Evolutionary conservation across 2,888 invertebrate species (phyloP).

Genomic region (Plagiodera versicolora): DNA sequence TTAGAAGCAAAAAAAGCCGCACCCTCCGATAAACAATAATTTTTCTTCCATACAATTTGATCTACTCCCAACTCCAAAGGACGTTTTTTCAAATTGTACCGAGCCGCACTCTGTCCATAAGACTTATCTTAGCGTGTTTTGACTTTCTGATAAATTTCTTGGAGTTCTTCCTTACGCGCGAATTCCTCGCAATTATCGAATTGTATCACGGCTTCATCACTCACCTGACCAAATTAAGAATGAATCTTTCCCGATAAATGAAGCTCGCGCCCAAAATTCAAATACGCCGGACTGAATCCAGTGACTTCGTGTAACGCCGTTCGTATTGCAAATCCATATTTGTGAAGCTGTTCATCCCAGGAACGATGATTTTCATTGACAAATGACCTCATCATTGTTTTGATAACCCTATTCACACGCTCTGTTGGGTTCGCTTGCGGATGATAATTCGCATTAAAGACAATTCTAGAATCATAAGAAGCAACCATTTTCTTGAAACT

Average conservation of each 20-base stretch:
- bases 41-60: slow-evolving; percentile 20
- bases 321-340: slow-evolving; percentile 28
- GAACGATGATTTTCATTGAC: slow-evolving; percentile 8
- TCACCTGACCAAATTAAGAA: neutral
- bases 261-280: neutral
- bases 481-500: neutral
- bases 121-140: neutral
- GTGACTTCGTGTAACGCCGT: slow-evolving; percentile 33
- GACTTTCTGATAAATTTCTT: neutral
- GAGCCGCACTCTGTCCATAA: slow-evolving; percentile 13
- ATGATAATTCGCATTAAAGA: slow-evolving; percentile 36
- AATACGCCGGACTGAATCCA: slow-evolving; percentile 34
- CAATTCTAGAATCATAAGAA: slow-evolving; percentile 33
- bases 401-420: slow-evolving; percentile 39
- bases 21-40: slow-evolving; percentile 24
- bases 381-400: slow-evolving; percentile 32
- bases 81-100: slow-evolving; percentile 18
- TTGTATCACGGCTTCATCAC: neutral
- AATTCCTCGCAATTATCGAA: slow-evolving; percentile 3
- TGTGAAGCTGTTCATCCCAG: slow-evolving; percentile 37
- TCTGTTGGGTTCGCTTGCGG: slow-evolving; percentile 44
- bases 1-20: slow-evolving; percentile 23
- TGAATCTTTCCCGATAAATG: slow-evolving; percentile 14
- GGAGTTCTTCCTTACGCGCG: slow-evolving; percentile 10
- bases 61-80: slow-evolving; percentile 1